Conservation (phyloP, 1,140 invertebrate genomes). For the Schlechtendalia chinensis region DNA sequence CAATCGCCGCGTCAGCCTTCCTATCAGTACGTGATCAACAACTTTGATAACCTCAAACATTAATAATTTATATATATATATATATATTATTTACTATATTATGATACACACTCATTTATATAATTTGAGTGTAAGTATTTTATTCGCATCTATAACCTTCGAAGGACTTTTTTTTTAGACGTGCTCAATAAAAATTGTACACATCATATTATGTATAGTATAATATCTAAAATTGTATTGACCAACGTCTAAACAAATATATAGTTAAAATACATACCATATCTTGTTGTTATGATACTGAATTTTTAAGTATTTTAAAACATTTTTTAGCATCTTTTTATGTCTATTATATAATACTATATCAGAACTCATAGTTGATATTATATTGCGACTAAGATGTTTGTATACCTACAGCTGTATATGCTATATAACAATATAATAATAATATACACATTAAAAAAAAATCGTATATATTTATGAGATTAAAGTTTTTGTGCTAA, state of each 20-base stretch:
- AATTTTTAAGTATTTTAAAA: too few relatives aligned
- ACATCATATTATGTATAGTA: too few relatives aligned
- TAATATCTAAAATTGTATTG: too few relatives aligned
- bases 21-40: conserved; percentile 39
- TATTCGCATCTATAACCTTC: neutral
- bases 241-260: too few relatives aligned
- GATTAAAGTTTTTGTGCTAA: neutral
- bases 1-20: neutral
- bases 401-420: neutral
- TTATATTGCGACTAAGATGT: too few relatives aligned
- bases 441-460: too few relatives aligned
- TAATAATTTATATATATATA: neutral
- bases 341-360: too few relatives aligned
- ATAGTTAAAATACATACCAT: too few relatives aligned
- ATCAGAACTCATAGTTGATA: too few relatives aligned
- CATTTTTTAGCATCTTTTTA: too few relatives aligned
- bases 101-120: neutral
- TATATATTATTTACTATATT: neutral
- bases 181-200: neutral
- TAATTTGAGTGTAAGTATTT: neutral
- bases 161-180: neutral
- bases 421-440: too few relatives aligned
- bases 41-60: neutral
- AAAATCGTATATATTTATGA: conserved; percentile 29
- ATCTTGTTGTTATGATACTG: too few relatives aligned